phyloP scores from a whole-genome alignment of 2,113 vertebrate genomes.

The Chloropsis hardwickii region DNA sequence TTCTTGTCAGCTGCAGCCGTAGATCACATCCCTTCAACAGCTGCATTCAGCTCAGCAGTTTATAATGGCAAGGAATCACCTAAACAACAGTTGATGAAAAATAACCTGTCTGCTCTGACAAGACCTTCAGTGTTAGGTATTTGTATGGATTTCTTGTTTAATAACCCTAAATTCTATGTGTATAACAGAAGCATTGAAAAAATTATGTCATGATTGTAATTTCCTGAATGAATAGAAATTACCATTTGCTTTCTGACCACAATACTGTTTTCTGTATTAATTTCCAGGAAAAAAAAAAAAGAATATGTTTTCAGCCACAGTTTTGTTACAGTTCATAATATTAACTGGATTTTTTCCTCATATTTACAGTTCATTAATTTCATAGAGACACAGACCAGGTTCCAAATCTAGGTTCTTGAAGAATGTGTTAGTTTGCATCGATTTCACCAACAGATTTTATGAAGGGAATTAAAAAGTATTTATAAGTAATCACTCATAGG shows the following conservation, averaged over 20 bases:
- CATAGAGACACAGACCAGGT: background rate
- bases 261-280: background rate
- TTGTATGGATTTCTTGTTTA: background rate
- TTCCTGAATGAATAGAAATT: background rate
- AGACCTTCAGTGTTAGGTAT: slow-evolving; percentile 81
- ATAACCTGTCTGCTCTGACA: slow-evolving; percentile 47
- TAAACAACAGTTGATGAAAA: slow-evolving; percentile 73
- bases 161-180: background rate
- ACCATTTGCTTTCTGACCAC: background rate
- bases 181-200: background rate
- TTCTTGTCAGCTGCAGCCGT: slow-evolving; percentile 46
- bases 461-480: background rate
- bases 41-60: slow-evolving; percentile 47
- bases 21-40: slow-evolving; percentile 65
- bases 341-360: background rate
- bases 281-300: background rate
- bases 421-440: background rate
- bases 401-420: background rate
- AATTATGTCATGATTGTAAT: background rate
- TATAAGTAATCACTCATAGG: background rate
- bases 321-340: background rate
- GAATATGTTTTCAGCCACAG: background rate
- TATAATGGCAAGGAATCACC: slow-evolving; percentile 82
- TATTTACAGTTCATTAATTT: background rate
- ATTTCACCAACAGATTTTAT: background rate